Evolutionary conservation across 37 sponge, comb jelly and placozoan species (phyloP).

Genomic region (Geodia barretti): DNA sequence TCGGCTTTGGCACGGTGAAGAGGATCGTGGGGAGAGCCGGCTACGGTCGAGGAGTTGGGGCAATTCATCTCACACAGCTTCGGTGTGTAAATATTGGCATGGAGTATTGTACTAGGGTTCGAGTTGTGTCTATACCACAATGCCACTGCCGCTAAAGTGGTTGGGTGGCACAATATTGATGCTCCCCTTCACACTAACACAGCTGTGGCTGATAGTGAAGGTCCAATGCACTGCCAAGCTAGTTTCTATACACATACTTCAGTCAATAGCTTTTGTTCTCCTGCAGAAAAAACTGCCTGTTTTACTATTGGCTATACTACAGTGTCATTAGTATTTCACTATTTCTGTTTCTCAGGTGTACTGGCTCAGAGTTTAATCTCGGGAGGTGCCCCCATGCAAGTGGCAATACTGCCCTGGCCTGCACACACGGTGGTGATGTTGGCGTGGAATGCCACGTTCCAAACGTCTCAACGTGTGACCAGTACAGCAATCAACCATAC

Average conservation of each 20-base stretch:
- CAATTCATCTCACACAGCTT: slow-evolving; percentile 11
- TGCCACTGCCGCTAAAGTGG: too few relatives aligned
- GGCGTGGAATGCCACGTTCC: slow-evolving; percentile 66
- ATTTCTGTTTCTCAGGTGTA: not conserved
- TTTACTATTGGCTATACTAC: too few relatives aligned
- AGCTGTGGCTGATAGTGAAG: not conserved
- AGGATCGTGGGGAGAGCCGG: not conserved
- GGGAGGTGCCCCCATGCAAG: not conserved
- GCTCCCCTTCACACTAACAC: not conserved
- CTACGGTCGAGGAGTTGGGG: slow-evolving; percentile 51
- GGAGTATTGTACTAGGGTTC: not conserved
- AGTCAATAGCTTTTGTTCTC: too few relatives aligned
- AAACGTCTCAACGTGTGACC: slow-evolving; percentile 1
- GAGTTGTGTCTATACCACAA: not conserved
- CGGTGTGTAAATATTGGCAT: slow-evolving; percentile 29
- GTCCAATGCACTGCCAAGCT: not conserved
- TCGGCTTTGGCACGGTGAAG: slow-evolving; percentile 66
- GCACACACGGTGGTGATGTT: slow-evolving; percentile 53
- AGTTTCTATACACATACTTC: too few relatives aligned
- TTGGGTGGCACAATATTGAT: not conserved
- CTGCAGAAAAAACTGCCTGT: not conserved
- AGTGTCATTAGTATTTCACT: not conserved
- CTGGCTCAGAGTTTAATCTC: not conserved
- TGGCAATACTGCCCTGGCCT: not conserved
- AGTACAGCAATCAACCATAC: not conserved